Evolutionary conservation across 2,797 vertebrate genomes (phyloP).

Genomic region (Pangasius macronema): DNA sequence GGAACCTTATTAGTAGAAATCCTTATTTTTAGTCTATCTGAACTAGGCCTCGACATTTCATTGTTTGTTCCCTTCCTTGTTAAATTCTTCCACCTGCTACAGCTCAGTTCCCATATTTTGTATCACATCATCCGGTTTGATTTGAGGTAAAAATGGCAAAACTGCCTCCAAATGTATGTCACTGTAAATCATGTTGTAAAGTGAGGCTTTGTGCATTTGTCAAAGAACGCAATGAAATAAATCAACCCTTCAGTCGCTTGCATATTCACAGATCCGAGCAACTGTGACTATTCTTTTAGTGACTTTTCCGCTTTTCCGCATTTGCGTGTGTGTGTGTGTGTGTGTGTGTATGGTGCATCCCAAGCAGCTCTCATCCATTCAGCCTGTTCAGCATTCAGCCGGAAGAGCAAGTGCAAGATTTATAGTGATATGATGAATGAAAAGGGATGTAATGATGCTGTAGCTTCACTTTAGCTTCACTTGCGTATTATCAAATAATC

Average conservation of each 20-base stretch:
- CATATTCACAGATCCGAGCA: background rate
- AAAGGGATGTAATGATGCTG: slow-evolving; percentile 34
- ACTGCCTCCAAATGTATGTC: background rate
- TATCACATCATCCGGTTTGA: background rate
- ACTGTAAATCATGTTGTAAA: background rate
- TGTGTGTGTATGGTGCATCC: background rate
- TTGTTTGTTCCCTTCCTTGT: background rate
- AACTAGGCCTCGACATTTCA: background rate
- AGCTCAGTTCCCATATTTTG: background rate
- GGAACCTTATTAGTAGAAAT: background rate
- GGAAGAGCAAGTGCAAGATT: slow-evolving; percentile 18
- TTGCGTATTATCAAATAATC: slow-evolving; percentile 39
- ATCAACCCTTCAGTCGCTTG: background rate
- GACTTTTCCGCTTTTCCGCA: background rate
- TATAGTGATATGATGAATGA: slow-evolving; percentile 43
- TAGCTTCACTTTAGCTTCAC: slow-evolving; percentile 27
- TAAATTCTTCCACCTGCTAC: background rate
- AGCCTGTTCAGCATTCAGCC: slow-evolving; percentile 33
- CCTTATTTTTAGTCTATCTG: no score
- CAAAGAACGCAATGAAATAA: background rate
- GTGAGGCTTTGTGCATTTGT: background rate
- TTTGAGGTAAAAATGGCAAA: background rate
- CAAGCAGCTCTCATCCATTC: slow-evolving; percentile 20
- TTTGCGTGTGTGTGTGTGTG: background rate
- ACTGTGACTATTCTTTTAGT: background rate